These are phyloP conservation scores for Melanotus villosus DNA, from an alignment of 2,888 invertebrate genomes.

Conservation along the genomic window DNA sequence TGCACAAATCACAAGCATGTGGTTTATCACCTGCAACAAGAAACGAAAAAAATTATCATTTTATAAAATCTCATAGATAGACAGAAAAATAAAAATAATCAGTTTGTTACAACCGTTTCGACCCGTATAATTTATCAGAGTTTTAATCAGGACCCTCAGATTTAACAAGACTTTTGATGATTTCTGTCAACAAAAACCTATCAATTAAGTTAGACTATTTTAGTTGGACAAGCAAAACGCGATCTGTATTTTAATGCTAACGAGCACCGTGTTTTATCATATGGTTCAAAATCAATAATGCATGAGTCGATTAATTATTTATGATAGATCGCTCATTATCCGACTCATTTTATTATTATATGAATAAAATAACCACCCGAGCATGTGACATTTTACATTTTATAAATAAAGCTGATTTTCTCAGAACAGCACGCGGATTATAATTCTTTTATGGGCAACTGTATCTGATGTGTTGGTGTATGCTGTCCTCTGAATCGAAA, in stretches of 20 bases:
- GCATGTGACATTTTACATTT: slow-evolving; percentile 21
- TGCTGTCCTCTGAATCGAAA: too few relatives aligned
- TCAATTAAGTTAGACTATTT: slow-evolving; percentile 62
- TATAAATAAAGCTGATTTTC: slow-evolving; percentile 31
- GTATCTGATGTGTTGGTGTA: slow-evolving; percentile 5
- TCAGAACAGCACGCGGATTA: slow-evolving; percentile 13
- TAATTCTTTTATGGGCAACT: not conserved
- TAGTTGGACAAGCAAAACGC: slow-evolving; percentile 54
- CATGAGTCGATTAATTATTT: slow-evolving; percentile 67
- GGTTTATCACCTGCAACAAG: slow-evolving; percentile 78
- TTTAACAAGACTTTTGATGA: slow-evolving; percentile 59
- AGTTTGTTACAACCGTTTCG: not conserved
- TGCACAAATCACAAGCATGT: slow-evolving; percentile 79
- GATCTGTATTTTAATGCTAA: slow-evolving; percentile 59
- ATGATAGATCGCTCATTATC: slow-evolving; percentile 66
- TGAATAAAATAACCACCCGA: slow-evolving; percentile 6
- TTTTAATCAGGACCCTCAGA: slow-evolving; percentile 12
- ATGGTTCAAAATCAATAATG: slow-evolving; percentile 66
- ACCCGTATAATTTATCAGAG: not conserved
- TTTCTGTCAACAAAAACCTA: slow-evolving; percentile 60
- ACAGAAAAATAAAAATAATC: not conserved
- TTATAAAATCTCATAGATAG: not conserved
- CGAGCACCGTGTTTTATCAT: slow-evolving; percentile 60
- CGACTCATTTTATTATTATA: slow-evolving; percentile 56
- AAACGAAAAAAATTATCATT: not conserved